Conservation (phyloP, 2,888 invertebrate species). For the Agrilus biguttatus region DNA sequence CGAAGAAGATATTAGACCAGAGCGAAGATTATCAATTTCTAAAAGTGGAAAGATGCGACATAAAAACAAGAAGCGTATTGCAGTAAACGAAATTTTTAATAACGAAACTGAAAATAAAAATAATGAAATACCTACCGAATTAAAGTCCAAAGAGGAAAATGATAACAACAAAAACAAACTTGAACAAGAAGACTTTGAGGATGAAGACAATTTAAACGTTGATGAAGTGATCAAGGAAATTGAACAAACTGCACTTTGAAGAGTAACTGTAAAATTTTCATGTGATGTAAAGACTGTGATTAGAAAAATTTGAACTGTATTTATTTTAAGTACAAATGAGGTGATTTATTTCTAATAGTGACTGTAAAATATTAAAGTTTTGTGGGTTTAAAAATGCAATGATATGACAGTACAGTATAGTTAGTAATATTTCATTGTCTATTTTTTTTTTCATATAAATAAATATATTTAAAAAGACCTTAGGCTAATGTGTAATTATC, state of each 20-base stretch:
- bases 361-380: too few relatives aligned
- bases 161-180: not conserved
- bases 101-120: too few relatives aligned
- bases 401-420: too few relatives aligned
- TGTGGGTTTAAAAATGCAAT: too few relatives aligned
- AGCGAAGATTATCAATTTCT: conserved; percentile 14
- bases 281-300: not conserved
- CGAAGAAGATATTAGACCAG: conserved; percentile 8
- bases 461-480: too few relatives aligned
- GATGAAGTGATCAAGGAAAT: conserved; percentile 8
- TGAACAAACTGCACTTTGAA: conserved; percentile 4
- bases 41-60: conserved; percentile 16
- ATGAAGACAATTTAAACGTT: conserved; percentile 5
- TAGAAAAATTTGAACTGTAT: not conserved
- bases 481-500: too few relatives aligned
- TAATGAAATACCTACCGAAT: too few relatives aligned
- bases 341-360: too few relatives aligned
- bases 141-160: too few relatives aligned
- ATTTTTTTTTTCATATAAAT: too few relatives aligned
- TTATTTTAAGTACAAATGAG: not conserved
- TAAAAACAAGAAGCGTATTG: conserved; percentile 9
- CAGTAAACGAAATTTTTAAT: too few relatives aligned
- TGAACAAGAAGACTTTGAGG: conserved; percentile 1
- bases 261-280: not conserved
- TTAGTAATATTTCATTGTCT: too few relatives aligned